Evolutionary conservation across 1,140 invertebrate genomes (phyloP), one percentile per base, ranked within the genome.

Genomic region (Drosophila yakuba): DNA sequence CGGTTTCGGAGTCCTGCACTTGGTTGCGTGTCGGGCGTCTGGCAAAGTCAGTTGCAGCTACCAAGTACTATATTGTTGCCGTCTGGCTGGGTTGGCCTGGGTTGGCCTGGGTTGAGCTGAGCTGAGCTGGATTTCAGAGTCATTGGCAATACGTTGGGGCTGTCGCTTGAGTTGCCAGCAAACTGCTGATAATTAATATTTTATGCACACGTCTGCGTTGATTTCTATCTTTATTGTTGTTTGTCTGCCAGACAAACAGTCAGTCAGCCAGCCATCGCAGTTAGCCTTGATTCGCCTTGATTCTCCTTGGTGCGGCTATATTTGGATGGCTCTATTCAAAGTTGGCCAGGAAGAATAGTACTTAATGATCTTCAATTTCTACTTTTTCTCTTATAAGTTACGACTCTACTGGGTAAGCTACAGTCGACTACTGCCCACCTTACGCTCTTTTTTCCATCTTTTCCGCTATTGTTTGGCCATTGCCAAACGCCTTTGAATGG

Each of bases 151-250:
- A 80, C 76, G 80, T 77, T 36, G 80, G 64, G 64, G 61, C 45
- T 38, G 74, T 50, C 62, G 47, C 44, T 66, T 32, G 56, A 58
- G 68, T 25, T 75, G 72, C 72, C 78, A 69, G 78, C 79, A 63
- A 89, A 88, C 84, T 81, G 80, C 85, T 81, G 85, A 90, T 90
- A 90, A 90, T 90, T 90, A 90, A 90, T 90, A 90, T 90, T 90
- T 90, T 90, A 90, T 90, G 85, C 85, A 90, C 85, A 90, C 85
- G 85, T 90, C 85, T 90, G 85, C 85, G 80, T 90, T 90, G 85
- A 90, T 90, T 90, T 90, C 85, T 90, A 90, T 90, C 85, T 81
- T 81, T 89, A 90, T 89, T 89, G 82, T 85, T 86, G 82, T 85
- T 86, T 85, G 81, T 74, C 82, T 86, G 77, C 81, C 63, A 64